Evolutionary conservation across 2,888 invertebrate species (phyloP), one percentile per base, ranked within the genome.

Genomic region (Hypselothyrea guttata): DNA sequence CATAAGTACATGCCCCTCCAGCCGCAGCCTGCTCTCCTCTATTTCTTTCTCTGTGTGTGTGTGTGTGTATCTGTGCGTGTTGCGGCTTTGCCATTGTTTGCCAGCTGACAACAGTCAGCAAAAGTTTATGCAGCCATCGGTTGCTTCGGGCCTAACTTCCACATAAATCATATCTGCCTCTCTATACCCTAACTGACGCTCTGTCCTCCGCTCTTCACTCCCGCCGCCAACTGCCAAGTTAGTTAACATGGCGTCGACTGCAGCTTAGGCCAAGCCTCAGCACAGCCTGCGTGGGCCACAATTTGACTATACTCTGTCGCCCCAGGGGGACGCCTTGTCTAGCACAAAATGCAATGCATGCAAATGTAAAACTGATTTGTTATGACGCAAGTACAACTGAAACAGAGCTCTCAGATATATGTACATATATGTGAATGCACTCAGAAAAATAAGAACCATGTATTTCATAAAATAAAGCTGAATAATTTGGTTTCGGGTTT

Each of bases 21-120:
- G 51, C 56, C 51, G 13, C 51, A 51, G 51, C 27, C 41, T 27
- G 8, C 22, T 30, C 27, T 1, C 15, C 27, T 9, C 40, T 34
- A 16, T 8, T 3, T 8, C 34, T 18, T 15, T 33, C 27, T 33
- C 4, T 35, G 22, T 31, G 31, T 33, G n/a, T 48, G 42, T 40
- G 40, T 30, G 64, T 64, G 47, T 63, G 59, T 59, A 79, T 69
- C 79, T 71, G 71, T 71, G 74, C 69, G 60, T 79, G 74, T 76
- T 78, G 78, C 61, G 78, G 78, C 83, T 83, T 76, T 74, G 78
- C 74, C 74, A 79, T 78, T 78, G 78, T 78, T 78, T 78, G 83
- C 83, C 79, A 83, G 66, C 83, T 78, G 83, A 79, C 83, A 83
- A 78, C 76, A 78, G 79, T 76, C 78, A 66, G 83, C 83, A 69